Conservation (phyloP, 2,797 vertebrate genomes). For the Acanthurus leucopareius region DNA sequence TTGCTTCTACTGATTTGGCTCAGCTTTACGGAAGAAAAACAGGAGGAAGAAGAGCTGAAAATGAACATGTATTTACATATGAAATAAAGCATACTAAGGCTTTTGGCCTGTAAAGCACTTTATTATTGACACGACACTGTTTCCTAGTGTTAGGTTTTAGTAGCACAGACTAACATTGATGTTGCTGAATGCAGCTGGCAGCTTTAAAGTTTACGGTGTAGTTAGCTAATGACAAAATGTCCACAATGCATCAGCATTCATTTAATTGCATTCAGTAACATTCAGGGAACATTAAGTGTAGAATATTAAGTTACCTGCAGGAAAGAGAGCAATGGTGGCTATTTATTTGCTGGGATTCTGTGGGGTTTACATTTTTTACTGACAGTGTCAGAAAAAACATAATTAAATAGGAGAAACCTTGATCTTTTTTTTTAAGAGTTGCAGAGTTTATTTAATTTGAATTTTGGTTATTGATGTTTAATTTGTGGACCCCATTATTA, state of each 20-base stretch:
- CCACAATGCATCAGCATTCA: conserved; percentile 40
- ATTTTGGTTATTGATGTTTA: conserved; percentile 12
- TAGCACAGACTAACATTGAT: conserved; percentile 63
- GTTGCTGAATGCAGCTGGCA: conserved; percentile 66
- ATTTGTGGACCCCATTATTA: background rate
- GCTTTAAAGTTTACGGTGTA: conserved; percentile 56
- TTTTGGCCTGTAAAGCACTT: conserved; percentile 76
- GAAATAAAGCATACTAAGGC: conserved; percentile 62
- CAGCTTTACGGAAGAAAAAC: conserved; percentile 20
- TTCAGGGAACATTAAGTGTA: conserved; percentile 60
- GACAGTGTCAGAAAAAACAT: background rate
- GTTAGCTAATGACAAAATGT: conserved; percentile 27
- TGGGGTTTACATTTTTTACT: background rate
- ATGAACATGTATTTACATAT: conserved; percentile 42
- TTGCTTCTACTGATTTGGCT: conserved; percentile 42
- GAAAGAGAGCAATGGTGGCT: background rate
- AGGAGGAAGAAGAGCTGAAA: conserved; percentile 18
- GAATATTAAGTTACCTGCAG: conserved; percentile 31
- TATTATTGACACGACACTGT: conserved; percentile 71
- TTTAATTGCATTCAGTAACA: conserved; percentile 47
- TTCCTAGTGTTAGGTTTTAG: conserved; percentile 52
- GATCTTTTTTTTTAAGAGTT: conserved; percentile 5
- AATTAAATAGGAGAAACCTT: background rate
- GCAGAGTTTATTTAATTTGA: conserved; percentile 18
- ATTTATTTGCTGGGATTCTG: background rate